Evolutionary conservation across 2,888 invertebrate species (phyloP).

Genomic region (Orthonevra nobilis): DNA sequence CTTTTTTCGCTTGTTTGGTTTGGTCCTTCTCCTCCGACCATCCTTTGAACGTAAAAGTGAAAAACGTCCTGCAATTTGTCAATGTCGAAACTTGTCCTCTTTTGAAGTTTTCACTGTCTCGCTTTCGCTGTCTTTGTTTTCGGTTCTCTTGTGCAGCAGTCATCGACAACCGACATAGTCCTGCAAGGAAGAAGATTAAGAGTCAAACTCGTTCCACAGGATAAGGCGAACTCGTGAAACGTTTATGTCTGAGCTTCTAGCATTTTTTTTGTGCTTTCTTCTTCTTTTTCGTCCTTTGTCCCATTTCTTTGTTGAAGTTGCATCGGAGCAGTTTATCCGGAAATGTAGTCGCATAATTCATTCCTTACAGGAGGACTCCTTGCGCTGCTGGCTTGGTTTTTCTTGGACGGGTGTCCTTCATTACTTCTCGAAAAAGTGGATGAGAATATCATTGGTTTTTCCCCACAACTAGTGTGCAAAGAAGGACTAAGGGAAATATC

Average conservation of each 20-base stretch:
- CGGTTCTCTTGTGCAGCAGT: neutral
- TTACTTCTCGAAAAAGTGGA: constrained; percentile 34
- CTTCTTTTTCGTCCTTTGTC: neutral
- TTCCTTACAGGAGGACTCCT: constrained; percentile 47
- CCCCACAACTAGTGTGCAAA: constrained; percentile 2
- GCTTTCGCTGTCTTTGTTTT: constrained; percentile 17
- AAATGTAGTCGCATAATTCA: constrained; percentile 63
- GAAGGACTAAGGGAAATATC: constrained; percentile 25
- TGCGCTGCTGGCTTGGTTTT: constrained; percentile 12
- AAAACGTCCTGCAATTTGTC: constrained; percentile 65
- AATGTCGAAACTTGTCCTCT: constrained; percentile 69
- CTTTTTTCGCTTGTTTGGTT: neutral
- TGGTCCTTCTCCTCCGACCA: neutral
- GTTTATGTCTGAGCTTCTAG: constrained; percentile 34
- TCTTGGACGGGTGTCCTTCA: constrained; percentile 55
- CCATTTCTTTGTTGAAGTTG: constrained; percentile 12
- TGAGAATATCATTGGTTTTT: constrained; percentile 39
- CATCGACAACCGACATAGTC: constrained; percentile 10
- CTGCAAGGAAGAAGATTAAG: constrained; percentile 51
- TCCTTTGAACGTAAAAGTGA: constrained; percentile 32
- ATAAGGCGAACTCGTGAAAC: constrained; percentile 67
- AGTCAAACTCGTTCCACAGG: constrained; percentile 53
- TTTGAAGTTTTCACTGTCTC: constrained; percentile 33
- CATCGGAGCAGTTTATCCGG: constrained; percentile 63
- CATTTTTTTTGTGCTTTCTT: constrained; percentile 16